These are phyloP conservation scores for Dissostichus mawsoni DNA, from an alignment of 2,113 vertebrate genomes.

Conservation along the genomic window DNA sequence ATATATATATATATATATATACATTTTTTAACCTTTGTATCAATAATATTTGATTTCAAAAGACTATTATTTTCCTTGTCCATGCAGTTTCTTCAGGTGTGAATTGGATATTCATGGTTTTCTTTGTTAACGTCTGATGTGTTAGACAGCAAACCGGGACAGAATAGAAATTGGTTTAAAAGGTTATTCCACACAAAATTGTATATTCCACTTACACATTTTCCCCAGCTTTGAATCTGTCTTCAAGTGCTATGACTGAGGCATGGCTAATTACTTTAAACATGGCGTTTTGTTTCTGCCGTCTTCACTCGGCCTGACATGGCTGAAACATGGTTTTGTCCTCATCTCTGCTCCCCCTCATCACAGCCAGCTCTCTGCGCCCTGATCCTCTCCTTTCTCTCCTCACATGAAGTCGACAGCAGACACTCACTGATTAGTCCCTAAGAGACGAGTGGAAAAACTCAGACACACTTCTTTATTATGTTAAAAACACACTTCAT, in stretches of 20 bases:
- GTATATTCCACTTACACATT: too few species aligned
- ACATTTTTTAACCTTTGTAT: background rate
- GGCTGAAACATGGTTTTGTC: slow-evolving; percentile 53
- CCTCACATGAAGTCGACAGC: slow-evolving; percentile 33
- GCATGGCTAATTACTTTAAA: slow-evolving; percentile 70
- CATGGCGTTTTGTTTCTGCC: slow-evolving; percentile 66
- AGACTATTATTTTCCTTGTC: background rate
- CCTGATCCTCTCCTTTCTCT: slow-evolving; percentile 9
- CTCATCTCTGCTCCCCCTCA: slow-evolving; percentile 19
- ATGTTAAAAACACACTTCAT: slow-evolving; percentile 40
- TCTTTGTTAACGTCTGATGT: slow-evolving; percentile 10
- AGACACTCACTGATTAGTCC: slow-evolving; percentile 64
- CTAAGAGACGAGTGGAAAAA: slow-evolving; percentile 37
- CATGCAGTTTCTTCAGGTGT: slow-evolving; percentile 18
- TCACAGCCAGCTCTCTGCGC: slow-evolving; percentile 23
- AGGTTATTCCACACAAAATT: slow-evolving; percentile 43
- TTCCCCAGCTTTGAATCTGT: slow-evolving; percentile 35
- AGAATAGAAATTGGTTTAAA: slow-evolving; percentile 47
- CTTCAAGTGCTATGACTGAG: slow-evolving; percentile 72
- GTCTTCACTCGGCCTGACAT: slow-evolving; percentile 51
- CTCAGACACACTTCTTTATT: slow-evolving; percentile 35
- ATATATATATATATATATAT: too few species aligned
- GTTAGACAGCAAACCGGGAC: slow-evolving; percentile 5
- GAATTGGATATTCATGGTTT: slow-evolving; percentile 30
- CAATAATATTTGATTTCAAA: background rate